Conservation (phyloP, 2,797 vertebrate genomes). For the Amblyopsis hoosieri region DNA sequence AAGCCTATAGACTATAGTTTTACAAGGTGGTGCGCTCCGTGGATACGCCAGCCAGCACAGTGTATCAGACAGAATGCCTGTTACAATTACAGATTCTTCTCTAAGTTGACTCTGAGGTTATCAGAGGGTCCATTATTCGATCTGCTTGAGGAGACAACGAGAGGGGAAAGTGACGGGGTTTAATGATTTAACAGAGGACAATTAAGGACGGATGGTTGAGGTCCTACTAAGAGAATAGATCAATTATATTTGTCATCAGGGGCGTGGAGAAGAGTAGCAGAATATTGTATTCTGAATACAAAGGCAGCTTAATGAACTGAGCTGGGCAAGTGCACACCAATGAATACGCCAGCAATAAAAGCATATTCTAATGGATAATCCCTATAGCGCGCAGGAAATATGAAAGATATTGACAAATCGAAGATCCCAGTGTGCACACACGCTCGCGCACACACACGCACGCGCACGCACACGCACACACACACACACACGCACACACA, state of each 20-base stretch:
- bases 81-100: constrained; percentile 49
- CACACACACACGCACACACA: neutral
- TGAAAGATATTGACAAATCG: constrained; percentile 11
- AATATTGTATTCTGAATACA: constrained; percentile 33
- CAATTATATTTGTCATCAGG: constrained; percentile 36
- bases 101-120: constrained; percentile 26
- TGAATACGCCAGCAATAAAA: constrained; percentile 20
- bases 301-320: constrained; percentile 21
- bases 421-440: neutral
- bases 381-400: neutral
- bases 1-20: constrained; percentile 32
- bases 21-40: constrained; percentile 38
- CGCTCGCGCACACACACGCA: too few species aligned
- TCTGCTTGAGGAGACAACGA: constrained; percentile 27
- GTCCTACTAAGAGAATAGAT: constrained; percentile 25
- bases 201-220: constrained; percentile 40
- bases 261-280: constrained; percentile 13
- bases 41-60: constrained; percentile 40
- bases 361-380: constrained; percentile 4
- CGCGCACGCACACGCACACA: neutral
- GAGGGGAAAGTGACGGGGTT: constrained; percentile 25
- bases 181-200: constrained; percentile 34
- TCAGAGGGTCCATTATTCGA: constrained; percentile 34
- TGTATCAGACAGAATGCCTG: constrained; percentile 41
- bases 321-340: constrained; percentile 12